Base-by-base conservation (phyloP, 2,888 invertebrate genomes). In the Fragum whitleyi region DNA sequence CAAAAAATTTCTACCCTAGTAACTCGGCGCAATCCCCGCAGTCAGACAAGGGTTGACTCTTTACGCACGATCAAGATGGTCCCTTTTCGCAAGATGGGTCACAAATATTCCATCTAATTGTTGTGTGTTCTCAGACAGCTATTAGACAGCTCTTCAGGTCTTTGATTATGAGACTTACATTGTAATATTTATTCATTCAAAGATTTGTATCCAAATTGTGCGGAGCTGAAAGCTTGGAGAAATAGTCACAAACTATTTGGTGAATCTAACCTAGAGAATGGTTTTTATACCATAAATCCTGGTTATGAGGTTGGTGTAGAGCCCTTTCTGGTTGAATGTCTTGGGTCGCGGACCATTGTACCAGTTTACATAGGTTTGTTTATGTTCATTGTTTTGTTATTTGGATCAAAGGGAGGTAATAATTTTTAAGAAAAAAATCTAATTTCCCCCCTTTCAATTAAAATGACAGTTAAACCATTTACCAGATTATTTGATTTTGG, bases 281-380 rank as follows among this genome's bases (percentile, higher is more conserved):
- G 87, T 21, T 68, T 72, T 14, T 89, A 89, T 81, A 85, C 88
- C 3, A 85, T 92, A 19, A 91, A 92, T 73, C 90, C 92, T 0
- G 91, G 91, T 61, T 85, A 86, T 23, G 74, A 88, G 6, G 7
- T 11, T 11, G 86, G 86, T 0, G 73, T 87, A 7, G 71, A 81
- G 3, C 88, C 90, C 3, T 91, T 92, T 70, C 69, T 68, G 0
- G 91, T 88, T 3, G 75, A 70, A 3, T 92, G 92, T 82, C 78
- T 86, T 7, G 90, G 88, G 55, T 79, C 78, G 6, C 71, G 82
- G 65, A 85, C 75, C 11, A 71, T 68, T 16, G 28, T 87, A 11
- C 62, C 76, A 11, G 70, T 83, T 14, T 61, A 67, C 23, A 53
- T 53, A 39, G 55, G 73, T 77, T 32, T 28, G 29, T 57, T 2